Evolutionary conservation across 2,888 invertebrate genomes (phyloP).

Genomic region (Calephelis perditalis): DNA sequence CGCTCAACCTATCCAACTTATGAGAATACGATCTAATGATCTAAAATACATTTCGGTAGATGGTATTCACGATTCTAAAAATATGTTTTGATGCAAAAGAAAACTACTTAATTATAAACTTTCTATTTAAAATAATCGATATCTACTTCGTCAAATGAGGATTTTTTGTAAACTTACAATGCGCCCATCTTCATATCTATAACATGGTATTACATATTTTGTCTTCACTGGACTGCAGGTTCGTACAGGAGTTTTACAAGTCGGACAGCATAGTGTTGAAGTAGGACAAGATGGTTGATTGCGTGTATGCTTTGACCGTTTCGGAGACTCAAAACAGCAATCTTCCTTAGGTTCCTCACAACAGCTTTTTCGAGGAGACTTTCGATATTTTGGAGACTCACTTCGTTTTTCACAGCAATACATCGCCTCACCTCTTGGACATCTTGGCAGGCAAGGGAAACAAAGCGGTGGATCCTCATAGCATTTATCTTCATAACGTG

Average conservation of each 20-base stretch:
- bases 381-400: slow-evolving; percentile 10
- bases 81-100: too few relatives aligned
- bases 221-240: slow-evolving; percentile 30
- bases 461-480: slow-evolving; percentile 40
- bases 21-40: too few relatives aligned
- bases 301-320: slow-evolving; percentile 1
- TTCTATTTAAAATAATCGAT: too few relatives aligned
- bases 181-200: slow-evolving; percentile 68
- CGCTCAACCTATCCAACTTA: too few relatives aligned
- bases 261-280: slow-evolving; percentile 23
- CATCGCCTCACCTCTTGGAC: slow-evolving; percentile 38
- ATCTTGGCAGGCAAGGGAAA: slow-evolving; percentile 48
- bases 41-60: too few relatives aligned
- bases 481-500: slow-evolving; percentile 38
- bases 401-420: slow-evolving; percentile 42
- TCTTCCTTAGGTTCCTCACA: slow-evolving; percentile 21
- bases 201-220: slow-evolving; percentile 69
- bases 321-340: slow-evolving; percentile 24
- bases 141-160: too few relatives aligned
- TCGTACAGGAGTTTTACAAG: slow-evolving; percentile 26
- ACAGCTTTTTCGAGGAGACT: background rate
- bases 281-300: background rate
- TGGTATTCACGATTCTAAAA: too few relatives aligned
- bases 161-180: slow-evolving; percentile 51
- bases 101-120: too few relatives aligned